Evolutionary conservation across 2,888 invertebrate species (phyloP), one percentile per base, ranked within the genome.

Genomic region (Troides aeacus): DNA sequence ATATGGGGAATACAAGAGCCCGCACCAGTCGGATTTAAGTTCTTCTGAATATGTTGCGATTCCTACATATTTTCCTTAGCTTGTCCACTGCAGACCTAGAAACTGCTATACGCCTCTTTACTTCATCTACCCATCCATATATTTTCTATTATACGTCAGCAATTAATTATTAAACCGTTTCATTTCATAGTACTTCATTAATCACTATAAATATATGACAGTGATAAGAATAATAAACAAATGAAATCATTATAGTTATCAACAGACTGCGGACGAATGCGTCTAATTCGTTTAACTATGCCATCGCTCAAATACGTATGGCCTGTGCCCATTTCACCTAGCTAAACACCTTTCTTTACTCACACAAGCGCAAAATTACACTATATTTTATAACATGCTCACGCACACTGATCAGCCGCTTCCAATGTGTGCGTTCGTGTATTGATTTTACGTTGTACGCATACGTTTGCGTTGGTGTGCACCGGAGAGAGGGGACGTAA

Each of bases 301-400:
- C 75, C 77, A 72, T 74, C 78, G 81, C 82, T 76, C 75, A 74
- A 72, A 73, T 75, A 75, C 75, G 74, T 81, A 79, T 77, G 63
- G 66, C 42, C 75, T 87, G 90, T 89, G 81, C 89, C 84, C 92
- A 92, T 92, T 92, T 92, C 90, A 84, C 89, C 85, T 81, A 87
- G 83, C 81, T 82, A 86, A 86, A 85, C 92, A 89, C 92, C 92
- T 92, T 92, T 92, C 92, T 92, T 92, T 89, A 91, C 90, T 17
- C 89, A 87, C 88, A 90, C 90, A 78, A 30, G 39, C 64, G 74
- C 66, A 72, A 66, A 73, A 73, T 74, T 74, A 74, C 71, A 76
- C 78, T 78, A 74, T 77, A 73, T 74, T 76, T 75, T 71, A 71
- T 72, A 69, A 64, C 71, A 69, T 64, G 69, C 67, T 71, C 71